A percentile compares a stretch with the other conserved stretches of the same genome.
Evolutionary conservation across 64 coral and sea anemone species (phyloP).

Genomic region (Actinia equina): DNA sequence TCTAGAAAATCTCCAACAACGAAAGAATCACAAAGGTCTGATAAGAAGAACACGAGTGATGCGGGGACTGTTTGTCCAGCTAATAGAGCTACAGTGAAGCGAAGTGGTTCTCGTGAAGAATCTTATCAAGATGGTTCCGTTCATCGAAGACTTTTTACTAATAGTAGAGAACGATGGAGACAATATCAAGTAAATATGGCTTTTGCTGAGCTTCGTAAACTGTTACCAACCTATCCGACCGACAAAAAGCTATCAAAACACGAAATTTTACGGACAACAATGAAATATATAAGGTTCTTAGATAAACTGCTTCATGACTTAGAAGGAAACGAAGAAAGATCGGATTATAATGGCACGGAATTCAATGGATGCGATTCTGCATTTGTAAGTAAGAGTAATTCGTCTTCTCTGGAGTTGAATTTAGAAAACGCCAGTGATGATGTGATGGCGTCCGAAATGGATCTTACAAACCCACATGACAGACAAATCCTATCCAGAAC

Average conservation of each 20-base stretch:
- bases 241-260: conserved; percentile 97
- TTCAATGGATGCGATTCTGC: not conserved
- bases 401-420: conserved; percentile 25
- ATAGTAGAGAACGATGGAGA: conserved; percentile 86
- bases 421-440: conserved; percentile 40
- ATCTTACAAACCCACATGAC: conserved; percentile 16
- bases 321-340: conserved; percentile 27
- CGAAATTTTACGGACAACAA: conserved; percentile 80
- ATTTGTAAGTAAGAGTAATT: not conserved
- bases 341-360: not conserved
- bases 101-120: not conserved
- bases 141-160: conserved; percentile 62
- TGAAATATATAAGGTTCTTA: conserved; percentile 88
- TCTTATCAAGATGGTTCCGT: not conserved
- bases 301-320: conserved; percentile 70
- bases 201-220: conserved; percentile 89
- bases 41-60: not conserved
- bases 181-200: conserved; percentile 96
- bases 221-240: conserved; percentile 81
- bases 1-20: conserved; percentile 5
- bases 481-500: conserved; percentile 14
- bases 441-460: conserved; percentile 22
- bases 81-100: not conserved
- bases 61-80: not conserved
- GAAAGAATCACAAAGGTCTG: not conserved